Conservation (phyloP, 2,888 invertebrate species). For the Macaria liturata region DNA sequence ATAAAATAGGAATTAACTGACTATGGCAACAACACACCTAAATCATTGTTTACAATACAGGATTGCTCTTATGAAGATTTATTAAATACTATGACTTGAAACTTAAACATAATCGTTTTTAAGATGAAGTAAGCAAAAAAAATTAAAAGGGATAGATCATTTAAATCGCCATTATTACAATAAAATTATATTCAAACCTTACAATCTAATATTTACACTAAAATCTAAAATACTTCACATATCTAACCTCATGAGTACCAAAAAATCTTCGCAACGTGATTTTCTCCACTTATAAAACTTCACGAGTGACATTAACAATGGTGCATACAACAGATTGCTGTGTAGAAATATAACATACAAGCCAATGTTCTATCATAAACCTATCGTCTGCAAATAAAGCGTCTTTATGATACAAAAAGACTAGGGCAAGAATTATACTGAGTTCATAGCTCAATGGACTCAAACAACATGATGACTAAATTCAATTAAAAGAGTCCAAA, state of each 20-base stretch:
- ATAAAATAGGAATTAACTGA: too few species aligned
- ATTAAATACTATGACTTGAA: slow-evolving; percentile 7
- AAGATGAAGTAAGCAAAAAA: not conserved
- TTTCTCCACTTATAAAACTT: slow-evolving; percentile 4
- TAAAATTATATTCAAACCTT: slow-evolving; percentile 1
- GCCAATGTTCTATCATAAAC: slow-evolving; percentile 13
- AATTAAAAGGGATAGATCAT: not conserved
- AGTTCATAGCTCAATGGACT: slow-evolving; percentile 21
- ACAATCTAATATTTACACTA: slow-evolving; percentile 17
- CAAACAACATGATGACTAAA: slow-evolving; percentile 26
- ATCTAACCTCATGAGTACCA: too few species aligned
- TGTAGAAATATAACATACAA: slow-evolving; percentile 22
- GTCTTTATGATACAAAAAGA: slow-evolving; percentile 11
- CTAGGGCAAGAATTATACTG: slow-evolving; percentile 21
- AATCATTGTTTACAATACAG: too few species aligned
- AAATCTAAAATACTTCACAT: not conserved
- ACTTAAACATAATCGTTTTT: slow-evolving; percentile 4
- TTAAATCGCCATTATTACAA: slow-evolving; percentile 8
- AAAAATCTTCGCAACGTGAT: too few species aligned
- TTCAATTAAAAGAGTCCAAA: slow-evolving; percentile 21
- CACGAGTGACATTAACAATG: slow-evolving; percentile 18
- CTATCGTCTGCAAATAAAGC: slow-evolving; percentile 1
- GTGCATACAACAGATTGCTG: slow-evolving; percentile 17
- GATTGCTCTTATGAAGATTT: too few species aligned
- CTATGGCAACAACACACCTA: too few species aligned